These are phyloP conservation scores for Hypercompe scribonia DNA, from an alignment of 2,888 invertebrate genomes.

Conservation along the genomic window DNA sequence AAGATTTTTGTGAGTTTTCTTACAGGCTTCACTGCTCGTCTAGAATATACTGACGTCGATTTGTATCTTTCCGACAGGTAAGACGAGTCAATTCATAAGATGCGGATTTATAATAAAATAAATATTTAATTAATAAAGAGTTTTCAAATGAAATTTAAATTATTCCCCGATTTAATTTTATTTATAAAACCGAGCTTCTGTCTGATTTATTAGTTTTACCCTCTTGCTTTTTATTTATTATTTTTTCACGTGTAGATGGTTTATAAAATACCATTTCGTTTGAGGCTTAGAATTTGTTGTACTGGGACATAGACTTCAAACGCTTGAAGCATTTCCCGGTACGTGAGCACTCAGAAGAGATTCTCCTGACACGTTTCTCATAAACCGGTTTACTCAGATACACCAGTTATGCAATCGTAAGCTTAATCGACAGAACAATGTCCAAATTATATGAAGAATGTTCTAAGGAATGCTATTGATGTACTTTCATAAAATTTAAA, in stretches of 20 bases:
- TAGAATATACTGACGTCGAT: constrained; percentile 69
- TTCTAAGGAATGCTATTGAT: constrained; percentile 21
- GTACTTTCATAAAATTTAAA: background rate
- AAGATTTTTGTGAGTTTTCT: constrained; percentile 65
- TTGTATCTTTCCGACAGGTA: constrained; percentile 73
- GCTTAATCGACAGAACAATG: constrained; percentile 69
- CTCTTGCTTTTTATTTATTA: background rate
- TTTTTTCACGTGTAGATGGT: background rate
- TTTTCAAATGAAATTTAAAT: constrained; percentile 15
- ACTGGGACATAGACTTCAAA: constrained; percentile 27
- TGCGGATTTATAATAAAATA: constrained; percentile 20
- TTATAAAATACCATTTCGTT: constrained; percentile 2
- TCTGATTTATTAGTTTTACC: background rate
- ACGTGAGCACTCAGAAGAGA: constrained; percentile 66
- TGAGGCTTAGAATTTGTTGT: constrained; percentile 9
- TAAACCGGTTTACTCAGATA: constrained; percentile 80
- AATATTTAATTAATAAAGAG: constrained; percentile 6
- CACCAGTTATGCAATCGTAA: constrained; percentile 80
- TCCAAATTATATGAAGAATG: constrained; percentile 43
- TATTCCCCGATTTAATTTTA: background rate
- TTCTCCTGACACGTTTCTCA: constrained; percentile 84
- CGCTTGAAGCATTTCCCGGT: constrained; percentile 38
- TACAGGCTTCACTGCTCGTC: constrained; percentile 58
- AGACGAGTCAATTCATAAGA: constrained; percentile 50
- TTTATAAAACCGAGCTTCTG: background rate